These are phyloP conservation scores for Hemithea aestivaria DNA, from an alignment of 2,888 invertebrate species.

Conservation along the genomic window DNA sequence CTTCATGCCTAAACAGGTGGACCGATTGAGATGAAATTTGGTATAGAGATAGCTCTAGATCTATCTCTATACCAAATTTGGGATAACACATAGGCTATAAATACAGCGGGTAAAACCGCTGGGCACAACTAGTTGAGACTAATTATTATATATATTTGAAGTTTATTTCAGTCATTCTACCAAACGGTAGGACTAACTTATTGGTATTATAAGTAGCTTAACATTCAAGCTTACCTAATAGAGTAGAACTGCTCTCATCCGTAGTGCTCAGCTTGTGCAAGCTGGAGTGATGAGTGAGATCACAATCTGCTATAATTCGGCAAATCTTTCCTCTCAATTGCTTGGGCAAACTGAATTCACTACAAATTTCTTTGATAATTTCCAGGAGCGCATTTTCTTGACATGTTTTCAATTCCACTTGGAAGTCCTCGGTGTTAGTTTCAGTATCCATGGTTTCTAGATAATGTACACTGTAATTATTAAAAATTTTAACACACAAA, in stretches of 20 bases:
- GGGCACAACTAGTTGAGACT: no score
- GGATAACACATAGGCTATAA: no score
- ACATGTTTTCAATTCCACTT: slow-evolving; percentile 38
- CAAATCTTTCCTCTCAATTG: slow-evolving; percentile 60
- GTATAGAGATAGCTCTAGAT: no score
- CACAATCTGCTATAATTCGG: slow-evolving; percentile 62
- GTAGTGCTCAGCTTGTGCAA: slow-evolving; percentile 61
- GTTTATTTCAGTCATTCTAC: no score
- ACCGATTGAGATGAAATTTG: no score
- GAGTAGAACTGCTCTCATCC: slow-evolving; percentile 61
- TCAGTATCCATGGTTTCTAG: slow-evolving; percentile 48
- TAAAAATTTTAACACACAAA: no score
- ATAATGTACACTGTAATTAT: no score
- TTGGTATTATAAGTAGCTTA: no score
- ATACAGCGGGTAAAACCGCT: no score
- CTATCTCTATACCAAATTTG: no score
- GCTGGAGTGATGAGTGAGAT: slow-evolving; percentile 59
- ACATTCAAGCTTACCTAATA: slow-evolving; percentile 51
- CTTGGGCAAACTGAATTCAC: slow-evolving; percentile 44
- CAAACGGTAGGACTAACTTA: not conserved
- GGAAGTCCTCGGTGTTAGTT: slow-evolving; percentile 46
- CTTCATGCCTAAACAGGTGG: no score
- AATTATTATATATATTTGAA: no score
- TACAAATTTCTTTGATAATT: slow-evolving; percentile 59
- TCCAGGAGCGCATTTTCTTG: slow-evolving; percentile 60